These are phyloP conservation scores for Parelbella ahira DNA, from an alignment of 2,888 invertebrate genomes.

Conservation along the genomic window DNA sequence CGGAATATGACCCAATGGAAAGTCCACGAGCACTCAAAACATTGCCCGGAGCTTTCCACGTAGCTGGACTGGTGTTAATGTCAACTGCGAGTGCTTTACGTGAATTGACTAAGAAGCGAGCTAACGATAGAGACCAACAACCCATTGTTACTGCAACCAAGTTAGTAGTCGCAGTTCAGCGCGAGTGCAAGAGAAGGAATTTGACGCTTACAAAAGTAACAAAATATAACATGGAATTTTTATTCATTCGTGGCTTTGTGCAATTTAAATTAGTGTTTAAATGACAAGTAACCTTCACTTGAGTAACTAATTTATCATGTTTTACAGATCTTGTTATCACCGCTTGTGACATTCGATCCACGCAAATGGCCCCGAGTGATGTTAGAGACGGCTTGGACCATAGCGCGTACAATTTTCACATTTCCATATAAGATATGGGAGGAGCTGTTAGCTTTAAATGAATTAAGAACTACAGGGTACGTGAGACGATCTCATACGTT, in stretches of 20 bases:
- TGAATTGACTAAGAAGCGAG: constrained; percentile 80
- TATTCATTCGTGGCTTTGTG: too few species aligned
- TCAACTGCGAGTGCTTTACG: constrained; percentile 82
- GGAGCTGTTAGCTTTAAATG: constrained; percentile 56
- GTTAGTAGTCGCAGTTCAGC: constrained; percentile 60
- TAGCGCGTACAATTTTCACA: constrained; percentile 44
- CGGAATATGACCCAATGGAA: constrained; percentile 88
- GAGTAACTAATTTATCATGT: too few species aligned
- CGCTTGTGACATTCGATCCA: constrained; percentile 64
- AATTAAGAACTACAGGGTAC: constrained; percentile 53
- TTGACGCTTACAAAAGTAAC: constrained; percentile 63
- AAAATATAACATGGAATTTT: too few species aligned
- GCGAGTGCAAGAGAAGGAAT: constrained; percentile 62
- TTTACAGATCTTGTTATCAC: constrained; percentile 63
- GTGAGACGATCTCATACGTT: constrained; percentile 53
- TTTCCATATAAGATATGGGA: constrained; percentile 53
- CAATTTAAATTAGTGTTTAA: too few species aligned
- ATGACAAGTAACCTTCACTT: too few species aligned
- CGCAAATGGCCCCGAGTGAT: constrained; percentile 64
- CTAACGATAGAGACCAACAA: constrained; percentile 50
- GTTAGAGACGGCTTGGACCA: constrained; percentile 39
- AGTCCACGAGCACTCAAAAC: constrained; percentile 83
- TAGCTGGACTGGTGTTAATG: constrained; percentile 83
- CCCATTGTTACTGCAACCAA: constrained; percentile 65
- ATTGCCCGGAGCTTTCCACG: constrained; percentile 80